phyloP scores from a whole-genome alignment of 2,113 vertebrate genomes.

The Chlorodrepanis virens region DNA sequence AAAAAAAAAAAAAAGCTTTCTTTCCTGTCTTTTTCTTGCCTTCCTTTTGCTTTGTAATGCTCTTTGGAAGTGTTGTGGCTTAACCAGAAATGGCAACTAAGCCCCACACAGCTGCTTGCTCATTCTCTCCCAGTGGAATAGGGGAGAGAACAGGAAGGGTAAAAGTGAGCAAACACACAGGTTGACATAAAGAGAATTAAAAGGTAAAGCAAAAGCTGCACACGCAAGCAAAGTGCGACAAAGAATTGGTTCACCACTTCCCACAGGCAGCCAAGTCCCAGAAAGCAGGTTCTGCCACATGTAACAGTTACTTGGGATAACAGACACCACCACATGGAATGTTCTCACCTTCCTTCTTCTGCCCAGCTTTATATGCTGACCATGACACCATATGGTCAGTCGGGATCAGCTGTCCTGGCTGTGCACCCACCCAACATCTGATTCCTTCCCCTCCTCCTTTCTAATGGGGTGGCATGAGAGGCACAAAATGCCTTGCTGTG shows the following conservation, averaged over 20 bases:
- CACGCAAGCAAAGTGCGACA: fast-evolving
- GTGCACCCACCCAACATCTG: background rate
- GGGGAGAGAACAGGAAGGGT: background rate
- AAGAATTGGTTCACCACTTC: background rate
- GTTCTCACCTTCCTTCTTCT: background rate
- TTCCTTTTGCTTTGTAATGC: background rate
- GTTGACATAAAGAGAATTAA: background rate
- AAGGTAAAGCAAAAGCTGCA: background rate
- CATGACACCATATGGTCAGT: too few relatives aligned
- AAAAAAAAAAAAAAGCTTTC: too few relatives aligned
- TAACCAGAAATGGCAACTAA: background rate
- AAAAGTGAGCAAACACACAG: background rate
- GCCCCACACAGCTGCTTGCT: background rate
- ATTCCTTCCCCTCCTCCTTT: background rate
- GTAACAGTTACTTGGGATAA: background rate
- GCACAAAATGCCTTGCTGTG: background rate
- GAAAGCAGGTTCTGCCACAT: background rate
- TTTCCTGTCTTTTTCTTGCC: background rate
- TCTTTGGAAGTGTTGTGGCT: background rate
- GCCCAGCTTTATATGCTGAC: background rate
- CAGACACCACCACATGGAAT: background rate
- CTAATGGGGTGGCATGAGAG: background rate
- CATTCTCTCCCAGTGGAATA: background rate
- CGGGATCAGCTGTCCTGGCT: background rate
- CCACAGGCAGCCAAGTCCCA: background rate